Evolutionary conservation across 2,888 invertebrate species (phyloP).

Genomic region (Caenorhabditis sulstoni): DNA sequence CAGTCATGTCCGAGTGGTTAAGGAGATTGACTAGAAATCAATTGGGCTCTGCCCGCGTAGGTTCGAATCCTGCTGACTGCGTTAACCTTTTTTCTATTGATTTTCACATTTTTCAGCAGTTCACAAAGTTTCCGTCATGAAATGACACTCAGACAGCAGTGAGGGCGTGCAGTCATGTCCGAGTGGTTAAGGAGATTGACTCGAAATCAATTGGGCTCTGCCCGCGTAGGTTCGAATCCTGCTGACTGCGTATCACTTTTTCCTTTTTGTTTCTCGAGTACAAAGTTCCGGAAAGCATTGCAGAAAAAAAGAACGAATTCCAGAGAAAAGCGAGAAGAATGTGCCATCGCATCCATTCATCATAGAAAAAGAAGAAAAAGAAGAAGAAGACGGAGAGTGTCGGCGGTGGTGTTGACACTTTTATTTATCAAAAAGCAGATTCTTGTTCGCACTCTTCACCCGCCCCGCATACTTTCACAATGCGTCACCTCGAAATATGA

Average conservation of each 20-base stretch:
- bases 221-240: slow-evolving; percentile 72
- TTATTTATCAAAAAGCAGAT: slow-evolving; percentile 8
- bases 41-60: slow-evolving; percentile 71
- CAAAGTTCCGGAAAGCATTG: background rate
- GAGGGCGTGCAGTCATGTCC: slow-evolving; percentile 58
- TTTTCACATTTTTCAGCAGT: too few relatives aligned
- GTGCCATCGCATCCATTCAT: background rate
- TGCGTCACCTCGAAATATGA: slow-evolving; percentile 2
- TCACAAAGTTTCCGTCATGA: too few relatives aligned
- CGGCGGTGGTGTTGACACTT: background rate
- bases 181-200: slow-evolving; percentile 73
- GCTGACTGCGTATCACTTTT: slow-evolving; percentile 56
- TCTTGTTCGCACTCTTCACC: background rate
- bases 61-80: slow-evolving; percentile 70
- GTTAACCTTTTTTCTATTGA: slow-evolving; percentile 4
- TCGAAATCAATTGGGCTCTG: slow-evolving; percentile 72
- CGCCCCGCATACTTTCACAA: slow-evolving; percentile 11
- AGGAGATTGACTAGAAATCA: slow-evolving; percentile 72
- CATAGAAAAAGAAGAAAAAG: background rate
- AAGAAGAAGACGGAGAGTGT: background rate
- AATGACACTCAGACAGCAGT: too few relatives aligned
- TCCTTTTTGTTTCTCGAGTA: background rate
- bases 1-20: slow-evolving; percentile 68
- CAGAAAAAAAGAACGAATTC: background rate
- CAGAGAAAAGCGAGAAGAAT: background rate